Conservation (phyloP, 1,140 invertebrate genomes). For the Caenorhabditis brenneri region DNA sequence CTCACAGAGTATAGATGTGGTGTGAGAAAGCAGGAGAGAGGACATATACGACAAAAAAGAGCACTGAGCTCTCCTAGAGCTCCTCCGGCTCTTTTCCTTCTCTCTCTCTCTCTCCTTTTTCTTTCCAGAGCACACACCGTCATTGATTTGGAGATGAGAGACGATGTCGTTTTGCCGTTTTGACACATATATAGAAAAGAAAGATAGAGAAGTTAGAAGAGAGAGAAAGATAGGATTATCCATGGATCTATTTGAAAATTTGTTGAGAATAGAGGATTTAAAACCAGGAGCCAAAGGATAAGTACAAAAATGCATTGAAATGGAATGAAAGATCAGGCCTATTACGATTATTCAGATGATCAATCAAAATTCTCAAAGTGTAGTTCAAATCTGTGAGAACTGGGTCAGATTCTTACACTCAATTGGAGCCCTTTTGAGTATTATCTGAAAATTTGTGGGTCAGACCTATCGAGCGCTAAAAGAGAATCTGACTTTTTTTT, state of each 20-base stretch:
- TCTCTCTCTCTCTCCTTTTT: too few species aligned
- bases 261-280: not conserved
- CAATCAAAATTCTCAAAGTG: too few species aligned
- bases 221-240: not conserved
- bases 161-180: slow-evolving; percentile 10
- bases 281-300: too few species aligned
- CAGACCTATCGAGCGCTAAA: too few species aligned
- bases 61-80: not conserved
- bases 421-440: too few species aligned
- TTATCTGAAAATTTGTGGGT: too few species aligned
- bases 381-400: too few species aligned
- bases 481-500: too few species aligned
- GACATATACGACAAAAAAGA: not conserved
- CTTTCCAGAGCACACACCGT: slow-evolving; percentile 28
- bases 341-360: too few species aligned
- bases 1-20: slow-evolving; percentile 26
- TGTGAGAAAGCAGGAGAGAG: slow-evolving; percentile 39
- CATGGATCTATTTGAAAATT: not conserved
- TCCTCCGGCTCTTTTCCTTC: not conserved
- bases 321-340: too few species aligned
- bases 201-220: not conserved
- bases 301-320: too few species aligned
- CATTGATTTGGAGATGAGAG: slow-evolving; percentile 36
- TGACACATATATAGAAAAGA: not conserved
- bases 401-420: too few species aligned